phyloP scores from a whole-genome alignment of 2,888 invertebrate species.

The Congeria kusceri region DNA sequence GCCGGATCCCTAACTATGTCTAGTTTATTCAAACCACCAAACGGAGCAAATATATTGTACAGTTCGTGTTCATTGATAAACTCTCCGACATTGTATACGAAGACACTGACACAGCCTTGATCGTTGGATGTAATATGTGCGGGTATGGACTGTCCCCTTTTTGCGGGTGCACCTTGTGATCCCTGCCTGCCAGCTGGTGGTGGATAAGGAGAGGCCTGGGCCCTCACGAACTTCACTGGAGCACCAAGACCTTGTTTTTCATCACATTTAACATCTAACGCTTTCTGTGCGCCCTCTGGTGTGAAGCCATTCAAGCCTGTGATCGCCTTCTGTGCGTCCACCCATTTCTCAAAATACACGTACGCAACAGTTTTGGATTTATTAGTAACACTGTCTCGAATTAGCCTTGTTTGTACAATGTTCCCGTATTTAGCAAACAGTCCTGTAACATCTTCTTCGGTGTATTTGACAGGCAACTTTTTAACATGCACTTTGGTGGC shows the following conservation, averaged over 20 bases:
- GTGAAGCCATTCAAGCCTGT: conserved; percentile 92
- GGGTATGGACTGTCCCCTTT: neutral
- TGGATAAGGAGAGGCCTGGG: neutral
- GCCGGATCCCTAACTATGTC: conserved; percentile 83
- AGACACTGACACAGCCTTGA: conserved; percentile 79
- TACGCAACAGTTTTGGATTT: conserved; percentile 96
- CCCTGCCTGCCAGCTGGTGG: neutral
- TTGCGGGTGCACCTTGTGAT: neutral
- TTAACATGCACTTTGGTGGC: conserved; percentile 97
- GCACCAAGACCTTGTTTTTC: conserved; percentile 3
- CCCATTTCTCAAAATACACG: conserved; percentile 92
- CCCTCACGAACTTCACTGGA: conserved; percentile 11
- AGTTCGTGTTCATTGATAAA: conserved; percentile 83
- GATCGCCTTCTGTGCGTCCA: conserved; percentile 96
- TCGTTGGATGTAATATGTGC: conserved; percentile 9
- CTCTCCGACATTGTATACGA: conserved; percentile 85
- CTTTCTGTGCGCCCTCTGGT: conserved; percentile 93
- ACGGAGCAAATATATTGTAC: conserved; percentile 84
- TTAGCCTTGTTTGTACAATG: conserved; percentile 96
- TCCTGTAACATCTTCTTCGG: conserved; percentile 92
- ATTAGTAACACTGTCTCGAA: conserved; percentile 94
- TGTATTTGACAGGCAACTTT: conserved; percentile 90
- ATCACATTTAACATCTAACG: conserved; percentile 91
- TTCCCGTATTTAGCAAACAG: conserved; percentile 95
- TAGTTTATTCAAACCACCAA: conserved; percentile 84